Conservation (phyloP, 2,888 invertebrate species). For the Smittia aterrima region DNA sequence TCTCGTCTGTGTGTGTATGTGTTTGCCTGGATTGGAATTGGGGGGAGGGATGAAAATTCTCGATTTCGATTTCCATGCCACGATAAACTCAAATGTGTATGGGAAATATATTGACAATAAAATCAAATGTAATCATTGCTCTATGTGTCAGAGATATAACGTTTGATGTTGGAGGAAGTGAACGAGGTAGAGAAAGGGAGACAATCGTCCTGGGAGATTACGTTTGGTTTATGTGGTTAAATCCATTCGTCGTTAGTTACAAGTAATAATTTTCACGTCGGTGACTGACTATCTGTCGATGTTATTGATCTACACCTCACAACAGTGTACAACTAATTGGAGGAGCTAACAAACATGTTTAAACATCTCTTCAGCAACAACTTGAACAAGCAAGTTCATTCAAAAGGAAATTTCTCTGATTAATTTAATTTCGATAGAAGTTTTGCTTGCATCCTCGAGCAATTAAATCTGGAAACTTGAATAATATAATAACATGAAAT, state of each 20-base stretch:
- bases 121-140: slow-evolving; percentile 23
- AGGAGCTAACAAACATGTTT: no score
- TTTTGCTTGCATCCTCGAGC: no score
- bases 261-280: not conserved
- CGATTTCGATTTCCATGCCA: not conserved
- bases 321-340: not conserved
- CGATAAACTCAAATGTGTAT: not conserved
- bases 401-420: no score
- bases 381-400: no score
- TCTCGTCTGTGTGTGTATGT: not conserved
- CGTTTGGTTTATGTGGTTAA: slow-evolving; percentile 1
- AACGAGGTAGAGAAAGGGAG: no score
- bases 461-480: not conserved
- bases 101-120: slow-evolving; percentile 30
- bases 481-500: no score
- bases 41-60: not conserved
- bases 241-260: not conserved
- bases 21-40: not conserved
- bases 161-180: not conserved
- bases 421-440: no score
- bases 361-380: not conserved
- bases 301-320: not conserved
- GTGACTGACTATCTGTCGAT: not conserved
- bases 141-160: not conserved
- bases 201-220: no score